Percentiles rank a stretch among this genome's conserved stretches.
These are phyloP conservation scores for Pyrocoelia pectoralis DNA, from an alignment of 2,888 invertebrate genomes.

Conservation along the genomic window DNA sequence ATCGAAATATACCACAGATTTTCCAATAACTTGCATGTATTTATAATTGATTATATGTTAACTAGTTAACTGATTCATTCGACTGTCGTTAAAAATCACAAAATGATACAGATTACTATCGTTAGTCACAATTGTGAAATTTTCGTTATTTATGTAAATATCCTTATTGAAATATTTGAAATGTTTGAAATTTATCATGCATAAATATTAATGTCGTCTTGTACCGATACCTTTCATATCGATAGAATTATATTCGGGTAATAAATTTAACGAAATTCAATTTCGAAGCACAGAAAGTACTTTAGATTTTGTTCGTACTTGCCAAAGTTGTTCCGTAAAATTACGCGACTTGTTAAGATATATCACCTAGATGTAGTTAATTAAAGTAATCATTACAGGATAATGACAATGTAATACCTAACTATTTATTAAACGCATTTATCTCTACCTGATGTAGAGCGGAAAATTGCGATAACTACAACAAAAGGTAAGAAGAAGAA, in stretches of 20 bases:
- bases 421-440: not conserved
- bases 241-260: conserved; percentile 21
- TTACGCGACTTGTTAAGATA: conserved; percentile 15
- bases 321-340: conserved; percentile 15
- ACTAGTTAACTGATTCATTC: too few species aligned
- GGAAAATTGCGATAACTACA: conserved; percentile 10
- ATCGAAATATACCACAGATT: too few species aligned
- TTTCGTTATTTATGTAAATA: not conserved
- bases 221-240: conserved; percentile 18
- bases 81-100: too few species aligned
- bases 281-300: conserved; percentile 21
- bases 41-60: too few species aligned
- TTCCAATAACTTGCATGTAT: too few species aligned
- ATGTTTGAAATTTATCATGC: conserved; percentile 2
- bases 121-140: too few species aligned
- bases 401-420: too few species aligned
- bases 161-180: not conserved
- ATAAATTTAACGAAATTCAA: conserved; percentile 22
- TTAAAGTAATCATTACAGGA: too few species aligned
- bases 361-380: not conserved
- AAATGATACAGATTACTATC: too few species aligned
- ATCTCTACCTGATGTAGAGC: conserved; percentile 13
- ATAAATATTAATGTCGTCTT: conserved; percentile 14
- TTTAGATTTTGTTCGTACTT: conserved; percentile 20
- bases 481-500: conserved; percentile 18